Conservation (phyloP, 2,797 vertebrate species). For the Furcifer pardalis region DNA sequence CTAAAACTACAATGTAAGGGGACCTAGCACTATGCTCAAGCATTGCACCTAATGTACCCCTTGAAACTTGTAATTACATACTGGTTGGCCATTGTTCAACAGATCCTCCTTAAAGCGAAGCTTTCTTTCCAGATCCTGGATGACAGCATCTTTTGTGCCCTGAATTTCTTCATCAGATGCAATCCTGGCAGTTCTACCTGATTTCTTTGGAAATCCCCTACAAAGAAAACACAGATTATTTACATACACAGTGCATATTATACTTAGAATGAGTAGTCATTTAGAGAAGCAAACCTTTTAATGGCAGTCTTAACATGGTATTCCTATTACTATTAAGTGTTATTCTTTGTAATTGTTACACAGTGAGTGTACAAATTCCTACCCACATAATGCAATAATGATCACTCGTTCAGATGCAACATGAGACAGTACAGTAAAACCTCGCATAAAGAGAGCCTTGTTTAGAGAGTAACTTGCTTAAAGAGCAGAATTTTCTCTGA, state of each 20-base stretch:
- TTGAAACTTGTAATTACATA: slow-evolving; percentile 52
- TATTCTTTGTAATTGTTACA: background rate
- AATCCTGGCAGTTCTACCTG: slow-evolving; percentile 82
- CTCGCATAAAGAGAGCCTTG: too few species aligned
- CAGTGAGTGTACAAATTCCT: background rate
- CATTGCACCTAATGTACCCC: rapidly evolving
- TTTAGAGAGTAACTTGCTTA: too few species aligned
- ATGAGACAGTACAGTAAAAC: background rate
- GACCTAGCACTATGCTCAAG: background rate
- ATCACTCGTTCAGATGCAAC: background rate
- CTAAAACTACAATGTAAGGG: background rate
- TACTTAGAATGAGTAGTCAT: background rate
- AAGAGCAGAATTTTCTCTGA: too few species aligned
- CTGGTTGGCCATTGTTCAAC: slow-evolving; percentile 90
- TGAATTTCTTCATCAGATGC: slow-evolving; percentile 96
- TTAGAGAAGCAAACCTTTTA: background rate
- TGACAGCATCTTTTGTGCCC: slow-evolving; percentile 96
- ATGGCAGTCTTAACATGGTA: background rate
- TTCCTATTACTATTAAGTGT: background rate
- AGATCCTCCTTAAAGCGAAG: slow-evolving; percentile 98
- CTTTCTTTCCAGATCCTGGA: slow-evolving; percentile 97
- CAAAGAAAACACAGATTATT: slow-evolving; percentile 50
- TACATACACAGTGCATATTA: background rate
- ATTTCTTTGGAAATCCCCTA: slow-evolving; percentile 83
- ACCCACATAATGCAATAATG: background rate